A percentile compares a stretch with the other conserved stretches of the same genome.
phyloP scores from a whole-genome alignment of 2,113 vertebrate genomes.

The Rhabdornis inornatus region DNA sequence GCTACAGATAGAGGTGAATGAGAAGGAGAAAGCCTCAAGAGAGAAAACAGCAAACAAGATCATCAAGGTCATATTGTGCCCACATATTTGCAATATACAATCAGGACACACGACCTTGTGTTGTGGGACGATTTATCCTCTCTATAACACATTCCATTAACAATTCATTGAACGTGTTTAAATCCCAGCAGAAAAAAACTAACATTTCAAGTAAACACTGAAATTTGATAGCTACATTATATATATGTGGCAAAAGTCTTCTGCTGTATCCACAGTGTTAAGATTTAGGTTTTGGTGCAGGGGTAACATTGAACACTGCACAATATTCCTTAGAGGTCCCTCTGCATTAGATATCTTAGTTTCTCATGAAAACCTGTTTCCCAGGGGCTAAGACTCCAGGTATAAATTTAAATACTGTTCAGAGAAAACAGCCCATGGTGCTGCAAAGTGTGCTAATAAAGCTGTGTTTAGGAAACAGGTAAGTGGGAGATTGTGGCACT shows the following conservation, averaged over 20 bases:
- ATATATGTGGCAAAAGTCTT: neutral
- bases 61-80: neutral
- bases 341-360: neutral
- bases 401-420: neutral
- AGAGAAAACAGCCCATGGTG: neutral
- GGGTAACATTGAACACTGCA: rapidly evolving
- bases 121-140: neutral
- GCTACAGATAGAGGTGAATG: neutral
- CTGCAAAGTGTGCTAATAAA: neutral
- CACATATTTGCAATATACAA: neutral
- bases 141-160: neutral
- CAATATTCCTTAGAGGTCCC: neutral
- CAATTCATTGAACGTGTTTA: neutral
- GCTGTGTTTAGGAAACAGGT: neutral
- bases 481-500: neutral
- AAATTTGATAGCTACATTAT: neutral
- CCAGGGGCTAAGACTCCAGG: neutral
- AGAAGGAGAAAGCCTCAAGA: neutral
- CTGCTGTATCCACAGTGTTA: neutral
- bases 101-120: neutral
- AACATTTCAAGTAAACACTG: neutral
- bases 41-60: neutral
- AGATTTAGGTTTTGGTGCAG: neutral
- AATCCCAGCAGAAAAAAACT: neutral
- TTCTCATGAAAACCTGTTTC: neutral